Percentiles rank a stretch among this genome's conserved stretches.
phyloP scores from a whole-genome alignment of 2,797 vertebrate genomes.

The Galago senegalensis region DNA sequence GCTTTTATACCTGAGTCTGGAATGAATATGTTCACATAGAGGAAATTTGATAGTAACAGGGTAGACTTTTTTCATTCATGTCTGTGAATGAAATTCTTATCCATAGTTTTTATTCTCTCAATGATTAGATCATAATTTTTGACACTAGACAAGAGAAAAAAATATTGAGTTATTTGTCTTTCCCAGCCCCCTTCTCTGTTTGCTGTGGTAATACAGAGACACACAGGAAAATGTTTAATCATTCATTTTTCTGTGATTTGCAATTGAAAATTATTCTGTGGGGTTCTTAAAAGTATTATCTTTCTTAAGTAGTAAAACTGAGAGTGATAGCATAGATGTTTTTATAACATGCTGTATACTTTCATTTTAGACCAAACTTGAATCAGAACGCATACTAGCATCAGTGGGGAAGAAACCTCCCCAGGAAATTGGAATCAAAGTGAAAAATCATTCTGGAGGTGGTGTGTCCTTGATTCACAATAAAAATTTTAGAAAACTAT shows the following conservation, averaged over 20 bases:
- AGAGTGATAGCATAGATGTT: conserved; percentile 76
- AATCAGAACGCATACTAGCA: conserved; percentile 97
- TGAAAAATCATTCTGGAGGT: conserved; percentile 95
- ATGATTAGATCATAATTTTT: conserved; percentile 70
- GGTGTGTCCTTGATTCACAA: conserved; percentile 94
- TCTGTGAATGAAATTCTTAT: conserved; percentile 65
- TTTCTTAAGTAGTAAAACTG: conserved; percentile 83
- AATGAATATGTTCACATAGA: conserved; percentile 66
- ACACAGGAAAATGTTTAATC: conserved; percentile 80
- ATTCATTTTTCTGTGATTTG: conserved; percentile 78
- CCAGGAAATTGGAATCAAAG: conserved; percentile 97
- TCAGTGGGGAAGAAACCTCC: conserved; percentile 98
- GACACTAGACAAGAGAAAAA: conserved; percentile 56
- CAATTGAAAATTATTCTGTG: conserved; percentile 67
- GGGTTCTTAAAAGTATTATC: conserved; percentile 80
- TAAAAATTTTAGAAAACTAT: conserved; percentile 95
- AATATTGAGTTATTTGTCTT: conserved; percentile 42
- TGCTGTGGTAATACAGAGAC: conserved; percentile 70
- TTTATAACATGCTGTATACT: conserved; percentile 87
- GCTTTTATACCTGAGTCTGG: conserved; percentile 51
- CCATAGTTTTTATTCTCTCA: conserved; percentile 66
- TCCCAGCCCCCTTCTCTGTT: conserved; percentile 33
- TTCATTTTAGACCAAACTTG: conserved; percentile 96
- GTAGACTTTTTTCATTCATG: conserved; percentile 47
- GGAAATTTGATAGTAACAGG: conserved; percentile 61